Conservation (phyloP, 2,113 vertebrate genomes). For the Saccopteryx bilineata region DNA sequence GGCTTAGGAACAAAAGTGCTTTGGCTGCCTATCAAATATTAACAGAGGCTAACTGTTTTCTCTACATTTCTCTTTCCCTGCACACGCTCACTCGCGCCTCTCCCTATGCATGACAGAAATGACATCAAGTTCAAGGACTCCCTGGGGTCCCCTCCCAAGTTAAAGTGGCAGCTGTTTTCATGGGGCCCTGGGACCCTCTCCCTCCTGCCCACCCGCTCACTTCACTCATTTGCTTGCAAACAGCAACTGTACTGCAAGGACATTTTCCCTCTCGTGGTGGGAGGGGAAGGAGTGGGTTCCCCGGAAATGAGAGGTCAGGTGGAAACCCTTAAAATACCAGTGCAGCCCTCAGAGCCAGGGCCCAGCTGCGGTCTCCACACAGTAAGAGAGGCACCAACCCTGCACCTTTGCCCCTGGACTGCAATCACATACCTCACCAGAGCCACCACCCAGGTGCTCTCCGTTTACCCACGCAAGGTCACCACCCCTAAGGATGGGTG, state of each 20-base stretch:
- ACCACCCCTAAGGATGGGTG: not conserved
- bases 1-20: conserved; percentile 78
- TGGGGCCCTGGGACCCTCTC: not conserved
- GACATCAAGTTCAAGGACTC: conserved; percentile 75
- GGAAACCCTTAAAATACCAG: not conserved
- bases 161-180: conserved; percentile 60
- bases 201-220: not conserved
- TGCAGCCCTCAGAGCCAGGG: not conserved
- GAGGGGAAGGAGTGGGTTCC: conserved; percentile 64
- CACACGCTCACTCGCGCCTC: conserved; percentile 41
- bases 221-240: conserved; percentile 63
- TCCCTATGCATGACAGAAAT: conserved; percentile 52
- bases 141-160: conserved; percentile 61
- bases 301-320: conserved; percentile 55
- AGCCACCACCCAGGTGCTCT: accelerated
- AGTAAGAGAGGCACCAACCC: not conserved
- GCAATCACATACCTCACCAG: accelerated
- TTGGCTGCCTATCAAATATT: conserved; percentile 86
- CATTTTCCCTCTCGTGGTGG: conserved; percentile 70
- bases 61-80: conserved; percentile 14
- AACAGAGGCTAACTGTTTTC: conserved; percentile 85
- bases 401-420: not conserved
- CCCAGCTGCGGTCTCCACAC: not conserved
- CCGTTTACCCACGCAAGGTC: not conserved
- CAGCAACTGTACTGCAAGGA: conserved; percentile 15